Conservation (phyloP, 2,888 invertebrate species). For the Empis stercorea region DNA sequence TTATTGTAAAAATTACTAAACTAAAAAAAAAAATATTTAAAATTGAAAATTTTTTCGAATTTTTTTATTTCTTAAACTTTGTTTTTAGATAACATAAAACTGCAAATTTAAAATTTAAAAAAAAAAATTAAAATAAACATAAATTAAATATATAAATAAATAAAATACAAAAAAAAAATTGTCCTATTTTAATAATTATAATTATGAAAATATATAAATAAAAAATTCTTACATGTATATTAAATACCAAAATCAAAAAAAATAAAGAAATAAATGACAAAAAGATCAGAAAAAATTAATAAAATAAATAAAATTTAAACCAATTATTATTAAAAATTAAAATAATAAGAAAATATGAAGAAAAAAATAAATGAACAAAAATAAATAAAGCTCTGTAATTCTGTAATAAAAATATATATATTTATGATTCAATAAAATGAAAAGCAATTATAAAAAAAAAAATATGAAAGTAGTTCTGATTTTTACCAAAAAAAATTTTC, state of each 20-base stretch:
- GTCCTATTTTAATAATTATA: no score
- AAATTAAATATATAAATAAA: not conserved
- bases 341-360: not conserved
- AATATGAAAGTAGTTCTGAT: not conserved
- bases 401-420: slow-evolving; percentile 9
- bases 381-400: slow-evolving; percentile 7
- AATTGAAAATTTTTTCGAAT: not conserved
- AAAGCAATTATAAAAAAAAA: slow-evolving; percentile 3
- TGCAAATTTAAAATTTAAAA: no score
- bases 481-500: no score
- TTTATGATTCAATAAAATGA: slow-evolving; percentile 10
- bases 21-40: no score
- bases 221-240: not conserved
- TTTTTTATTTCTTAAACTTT: not conserved
- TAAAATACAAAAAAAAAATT: no score
- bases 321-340: no score
- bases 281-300: not conserved
- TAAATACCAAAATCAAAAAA: not conserved
- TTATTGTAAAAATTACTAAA: no score
- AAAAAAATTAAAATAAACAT: not conserved
- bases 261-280: not conserved
- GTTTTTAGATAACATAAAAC: no score
- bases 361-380: not conserved
- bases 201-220: no score
- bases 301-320: not conserved